Evolutionary conservation across 2,888 invertebrate genomes (phyloP).

Genomic region (Serripes groenlandicus): DNA sequence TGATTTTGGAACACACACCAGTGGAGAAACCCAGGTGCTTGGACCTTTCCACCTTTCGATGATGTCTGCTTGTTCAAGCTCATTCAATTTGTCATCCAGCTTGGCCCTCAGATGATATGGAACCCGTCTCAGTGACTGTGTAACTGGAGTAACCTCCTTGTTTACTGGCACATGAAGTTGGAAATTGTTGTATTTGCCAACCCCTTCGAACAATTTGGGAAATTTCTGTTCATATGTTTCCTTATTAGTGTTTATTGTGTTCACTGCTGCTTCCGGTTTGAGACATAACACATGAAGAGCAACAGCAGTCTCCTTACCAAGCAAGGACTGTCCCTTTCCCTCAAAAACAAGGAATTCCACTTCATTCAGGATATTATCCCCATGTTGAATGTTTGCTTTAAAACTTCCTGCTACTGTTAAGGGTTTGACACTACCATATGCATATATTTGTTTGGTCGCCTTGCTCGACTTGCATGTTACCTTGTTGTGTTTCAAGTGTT

Average conservation of each 20-base stretch:
- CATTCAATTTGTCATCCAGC: slow-evolving; percentile 26
- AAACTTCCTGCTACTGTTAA: slow-evolving; percentile 23
- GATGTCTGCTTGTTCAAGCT: slow-evolving; percentile 31
- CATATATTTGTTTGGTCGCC: slow-evolving; percentile 13
- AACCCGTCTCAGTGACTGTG: slow-evolving; percentile 3
- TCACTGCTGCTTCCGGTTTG: too few species aligned
- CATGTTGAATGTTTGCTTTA: neutral
- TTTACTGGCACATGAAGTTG: slow-evolving; percentile 1
- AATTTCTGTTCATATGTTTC: too few species aligned
- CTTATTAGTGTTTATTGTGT: too few species aligned
- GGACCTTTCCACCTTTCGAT: slow-evolving; percentile 31
- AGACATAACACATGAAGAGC: slow-evolving; percentile 31
- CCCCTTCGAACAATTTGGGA: slow-evolving; percentile 17
- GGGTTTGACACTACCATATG: slow-evolving; percentile 28
- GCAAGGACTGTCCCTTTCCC: slow-evolving; percentile 4
- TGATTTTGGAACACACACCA: slow-evolving; percentile 8
- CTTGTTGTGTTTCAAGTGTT: neutral
- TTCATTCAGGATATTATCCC: neutral
- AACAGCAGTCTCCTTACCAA: slow-evolving; percentile 11
- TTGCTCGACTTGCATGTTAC: neutral
- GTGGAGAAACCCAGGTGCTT: neutral
- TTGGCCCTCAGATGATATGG: slow-evolving; percentile 9
- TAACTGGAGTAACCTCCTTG: neutral
- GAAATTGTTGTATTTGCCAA: slow-evolving; percentile 25
- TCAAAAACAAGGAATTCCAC: slow-evolving; percentile 25